These are phyloP conservation scores for Cottoperca gobio DNA, from an alignment of 2,797 vertebrate genomes.

Conservation along the genomic window DNA sequence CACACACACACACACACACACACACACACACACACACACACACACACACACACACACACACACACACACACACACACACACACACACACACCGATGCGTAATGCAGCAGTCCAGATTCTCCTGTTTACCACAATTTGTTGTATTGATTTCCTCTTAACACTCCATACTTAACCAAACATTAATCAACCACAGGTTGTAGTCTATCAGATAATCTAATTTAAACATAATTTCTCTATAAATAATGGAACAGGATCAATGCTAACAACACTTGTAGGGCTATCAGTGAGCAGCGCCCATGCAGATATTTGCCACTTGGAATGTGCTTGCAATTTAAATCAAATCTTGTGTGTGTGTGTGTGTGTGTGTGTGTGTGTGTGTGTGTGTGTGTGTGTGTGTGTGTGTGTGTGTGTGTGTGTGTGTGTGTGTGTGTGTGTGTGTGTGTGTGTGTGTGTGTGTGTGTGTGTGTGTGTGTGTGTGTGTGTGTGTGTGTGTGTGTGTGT, in stretches of 20 bases:
- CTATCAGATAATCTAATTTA: background rate
- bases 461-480: background rate
- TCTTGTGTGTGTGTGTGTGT: background rate
- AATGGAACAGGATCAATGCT: background rate
- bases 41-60: conserved; percentile 13
- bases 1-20: conserved; percentile 6
- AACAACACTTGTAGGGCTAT: conserved; percentile 10
- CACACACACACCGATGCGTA: background rate
- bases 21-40: conserved; percentile 4
- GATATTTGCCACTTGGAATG: background rate
- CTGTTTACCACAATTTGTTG: background rate
- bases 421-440: conserved; percentile 1
- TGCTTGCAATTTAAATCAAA: conserved; percentile 16
- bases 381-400: background rate
- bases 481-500: conserved; percentile 2
- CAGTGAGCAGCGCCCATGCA: background rate
- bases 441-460: background rate
- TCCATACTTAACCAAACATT: background rate
- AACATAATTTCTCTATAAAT: background rate
- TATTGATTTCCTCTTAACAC: background rate
- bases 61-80: background rate
- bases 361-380: too few species aligned
- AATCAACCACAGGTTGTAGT: background rate
- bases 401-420: background rate
- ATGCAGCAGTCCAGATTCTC: conserved; percentile 24